phyloP scores from a whole-genome alignment of 2,888 invertebrate genomes.

The Drosophila silvestris region DNA sequence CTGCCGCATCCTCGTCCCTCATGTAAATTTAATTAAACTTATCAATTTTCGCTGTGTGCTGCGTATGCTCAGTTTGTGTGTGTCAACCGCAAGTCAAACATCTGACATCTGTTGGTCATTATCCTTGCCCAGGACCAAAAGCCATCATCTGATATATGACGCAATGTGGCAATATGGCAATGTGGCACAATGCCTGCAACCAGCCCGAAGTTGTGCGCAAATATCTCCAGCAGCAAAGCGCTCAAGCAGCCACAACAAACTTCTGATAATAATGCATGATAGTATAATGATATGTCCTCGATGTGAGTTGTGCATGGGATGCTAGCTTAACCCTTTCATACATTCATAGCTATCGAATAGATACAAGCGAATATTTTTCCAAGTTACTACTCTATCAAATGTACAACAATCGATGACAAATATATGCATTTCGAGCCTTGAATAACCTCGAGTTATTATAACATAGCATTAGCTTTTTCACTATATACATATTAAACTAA shows the following conservation, averaged over 20 bases:
- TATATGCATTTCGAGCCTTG: background rate
- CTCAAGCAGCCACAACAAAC: conserved; percentile 7
- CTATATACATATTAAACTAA: background rate
- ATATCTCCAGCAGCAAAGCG: conserved; percentile 17
- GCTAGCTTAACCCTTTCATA: background rate
- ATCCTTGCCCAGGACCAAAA: conserved; percentile 16
- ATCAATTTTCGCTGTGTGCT: conserved; percentile 55
- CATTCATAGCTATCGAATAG: background rate
- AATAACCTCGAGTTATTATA: background rate
- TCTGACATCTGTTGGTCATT: conserved; percentile 60
- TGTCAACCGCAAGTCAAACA: conserved; percentile 55
- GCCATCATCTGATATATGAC: conserved; percentile 31
- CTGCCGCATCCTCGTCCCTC: conserved; percentile 20
- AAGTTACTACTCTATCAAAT: background rate
- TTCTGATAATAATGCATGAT: conserved; percentile 28
- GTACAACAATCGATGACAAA: background rate
- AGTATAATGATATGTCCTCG: conserved; percentile 10
- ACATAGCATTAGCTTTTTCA: background rate
- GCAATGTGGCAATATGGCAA: conserved; percentile 16
- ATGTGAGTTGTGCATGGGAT: background rate
- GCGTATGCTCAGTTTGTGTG: background rate
- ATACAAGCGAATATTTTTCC: background rate
- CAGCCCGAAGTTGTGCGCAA: conserved; percentile 25
- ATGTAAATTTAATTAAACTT: conserved; percentile 77
- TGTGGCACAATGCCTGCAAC: conserved; percentile 25